phyloP scores from a whole-genome alignment of 37 sponge, comb jelly and placozoan species.

The Spongilla lacustris region DNA sequence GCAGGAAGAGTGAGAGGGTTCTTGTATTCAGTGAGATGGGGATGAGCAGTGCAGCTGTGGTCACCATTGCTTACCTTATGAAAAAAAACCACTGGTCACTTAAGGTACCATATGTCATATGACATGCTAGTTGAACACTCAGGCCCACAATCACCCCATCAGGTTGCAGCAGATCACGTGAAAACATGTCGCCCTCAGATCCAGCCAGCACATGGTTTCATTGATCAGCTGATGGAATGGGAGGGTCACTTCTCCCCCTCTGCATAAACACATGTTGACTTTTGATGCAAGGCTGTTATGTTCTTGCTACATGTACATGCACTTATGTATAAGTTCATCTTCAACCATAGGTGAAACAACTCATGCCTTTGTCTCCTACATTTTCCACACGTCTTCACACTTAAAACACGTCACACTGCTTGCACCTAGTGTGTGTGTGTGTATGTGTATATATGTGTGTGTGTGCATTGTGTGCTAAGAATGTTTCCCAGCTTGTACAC shows the following conservation, averaged over 20 bases:
- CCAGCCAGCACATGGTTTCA: conserved; percentile 54
- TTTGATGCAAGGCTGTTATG: no score
- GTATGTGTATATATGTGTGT: not conserved
- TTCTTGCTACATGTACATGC: no score
- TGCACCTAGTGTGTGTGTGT: not conserved
- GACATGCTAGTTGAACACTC: not conserved
- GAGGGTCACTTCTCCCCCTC: conserved; percentile 42
- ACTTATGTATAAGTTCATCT: not conserved
- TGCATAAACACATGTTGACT: not conserved
- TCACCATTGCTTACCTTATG: conserved; percentile 80
- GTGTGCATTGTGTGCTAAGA: not conserved
- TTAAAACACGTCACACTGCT: not conserved
- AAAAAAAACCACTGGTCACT: conserved; percentile 70
- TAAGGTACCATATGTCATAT: conserved; percentile 59
- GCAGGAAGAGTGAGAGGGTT: conserved; percentile 62
- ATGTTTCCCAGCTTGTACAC: not conserved
- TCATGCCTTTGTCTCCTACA: not conserved
- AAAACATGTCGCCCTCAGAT: conserved; percentile 57
- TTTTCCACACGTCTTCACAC: not conserved
- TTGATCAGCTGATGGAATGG: conserved; percentile 78
- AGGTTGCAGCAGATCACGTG: conserved; percentile 76
- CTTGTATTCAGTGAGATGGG: conserved; percentile 73
- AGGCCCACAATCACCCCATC: not conserved
- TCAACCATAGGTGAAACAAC: not conserved
- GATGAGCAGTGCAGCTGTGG: conserved; percentile 67